phyloP scores from a whole-genome alignment of 2,113 vertebrate species.

The Phalacrocorax pelagicus region DNA sequence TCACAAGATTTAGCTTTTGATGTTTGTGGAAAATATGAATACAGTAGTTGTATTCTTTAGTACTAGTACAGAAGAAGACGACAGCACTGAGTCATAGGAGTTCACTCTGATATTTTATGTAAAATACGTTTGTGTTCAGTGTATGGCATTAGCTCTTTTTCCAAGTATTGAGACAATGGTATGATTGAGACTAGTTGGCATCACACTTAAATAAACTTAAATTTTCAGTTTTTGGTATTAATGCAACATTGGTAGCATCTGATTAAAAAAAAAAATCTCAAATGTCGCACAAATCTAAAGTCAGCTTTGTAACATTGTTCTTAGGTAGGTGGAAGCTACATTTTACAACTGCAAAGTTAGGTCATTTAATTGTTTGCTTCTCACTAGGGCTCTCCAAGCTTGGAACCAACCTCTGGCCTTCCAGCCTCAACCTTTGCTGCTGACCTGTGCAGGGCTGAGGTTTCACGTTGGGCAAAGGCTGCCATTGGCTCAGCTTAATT shows the following conservation, averaged over 20 bases:
- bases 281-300: not conserved
- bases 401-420: not conserved
- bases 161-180: not conserved
- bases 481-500: accelerated
- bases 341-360: not conserved
- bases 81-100: not conserved
- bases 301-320: not conserved
- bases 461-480: not conserved
- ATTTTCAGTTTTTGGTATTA: not conserved
- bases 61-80: not conserved
- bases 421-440: not conserved
- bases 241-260: accelerated
- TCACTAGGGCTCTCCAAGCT: not conserved
- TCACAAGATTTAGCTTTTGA: constrained; percentile 53
- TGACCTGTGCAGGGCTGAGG: not conserved
- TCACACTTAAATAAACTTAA: not conserved
- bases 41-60: not conserved
- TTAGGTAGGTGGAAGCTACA: not conserved
- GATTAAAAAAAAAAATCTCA: not conserved
- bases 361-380: not conserved
- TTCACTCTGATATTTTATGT: not conserved
- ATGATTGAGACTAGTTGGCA: not conserved
- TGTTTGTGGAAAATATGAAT: constrained; percentile 36
- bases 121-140: not conserved
- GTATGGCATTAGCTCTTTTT: not conserved